These are phyloP conservation scores for Stegastes partitus DNA, from an alignment of 2,113 vertebrate genomes.

Conservation along the genomic window DNA sequence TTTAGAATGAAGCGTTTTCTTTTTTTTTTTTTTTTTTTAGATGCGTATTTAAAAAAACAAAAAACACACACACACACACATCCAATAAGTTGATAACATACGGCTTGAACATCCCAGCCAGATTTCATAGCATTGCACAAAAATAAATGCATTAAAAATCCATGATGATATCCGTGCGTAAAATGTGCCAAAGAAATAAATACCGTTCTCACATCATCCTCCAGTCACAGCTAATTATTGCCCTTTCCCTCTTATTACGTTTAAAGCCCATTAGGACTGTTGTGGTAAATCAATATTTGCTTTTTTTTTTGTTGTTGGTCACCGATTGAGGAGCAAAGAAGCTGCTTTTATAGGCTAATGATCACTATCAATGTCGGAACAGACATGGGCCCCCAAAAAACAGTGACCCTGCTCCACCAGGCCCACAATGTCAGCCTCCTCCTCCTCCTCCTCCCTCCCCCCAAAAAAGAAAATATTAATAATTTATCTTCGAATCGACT, in stretches of 20 bases:
- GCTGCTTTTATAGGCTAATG: conserved; percentile 67
- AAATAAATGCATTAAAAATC: no score
- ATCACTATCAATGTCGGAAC: conserved; percentile 73
- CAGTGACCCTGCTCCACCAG: conserved; percentile 46
- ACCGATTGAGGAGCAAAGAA: conserved; percentile 48
- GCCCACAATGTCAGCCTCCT: conserved; percentile 44
- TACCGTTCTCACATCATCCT: background rate
- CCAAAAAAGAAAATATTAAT: conserved; percentile 84
- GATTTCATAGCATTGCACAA: background rate
- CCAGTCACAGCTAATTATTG: conserved; percentile 16
- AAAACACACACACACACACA: no score
- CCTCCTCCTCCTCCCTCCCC: background rate
- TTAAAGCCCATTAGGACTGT: conserved; percentile 51
- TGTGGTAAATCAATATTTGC: conserved; percentile 72
- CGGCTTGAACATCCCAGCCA: background rate
- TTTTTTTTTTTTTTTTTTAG: background rate
- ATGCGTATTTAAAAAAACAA: background rate
- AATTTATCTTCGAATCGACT: conserved; percentile 88
- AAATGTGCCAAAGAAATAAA: background rate
- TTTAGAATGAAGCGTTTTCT: background rate
- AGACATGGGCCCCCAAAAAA: conserved; percentile 69
- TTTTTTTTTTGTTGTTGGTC: no score
- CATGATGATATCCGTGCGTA: background rate
- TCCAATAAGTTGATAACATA: background rate
- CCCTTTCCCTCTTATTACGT: conserved; percentile 30